Percentiles rank a stretch among this genome's conserved stretches.
These are phyloP conservation scores for Eupeodes luniger DNA, from an alignment of 2,888 invertebrate species.

Conservation along the genomic window DNA sequence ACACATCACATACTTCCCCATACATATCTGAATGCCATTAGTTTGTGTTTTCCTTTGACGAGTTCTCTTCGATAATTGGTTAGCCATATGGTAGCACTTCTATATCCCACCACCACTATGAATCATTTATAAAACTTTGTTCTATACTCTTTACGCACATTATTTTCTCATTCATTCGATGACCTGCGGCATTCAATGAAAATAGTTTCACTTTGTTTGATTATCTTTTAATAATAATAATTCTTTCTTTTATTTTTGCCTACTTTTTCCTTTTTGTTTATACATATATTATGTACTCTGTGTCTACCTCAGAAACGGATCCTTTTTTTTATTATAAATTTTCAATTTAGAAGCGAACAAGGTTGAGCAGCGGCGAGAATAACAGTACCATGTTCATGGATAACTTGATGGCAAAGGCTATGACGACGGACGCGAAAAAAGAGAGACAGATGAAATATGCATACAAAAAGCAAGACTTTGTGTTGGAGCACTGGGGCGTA, in stretches of 20 bases:
- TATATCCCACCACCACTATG: neutral
- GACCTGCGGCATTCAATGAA: slow-evolving; percentile 59
- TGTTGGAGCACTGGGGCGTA: slow-evolving; percentile 21
- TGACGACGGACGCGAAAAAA: neutral
- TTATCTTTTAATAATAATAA: slow-evolving; percentile 32
- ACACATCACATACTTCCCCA: neutral
- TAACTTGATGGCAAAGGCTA: neutral
- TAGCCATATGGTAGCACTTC: neutral
- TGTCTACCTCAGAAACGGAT: slow-evolving; percentile 15
- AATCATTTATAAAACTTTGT: slow-evolving; percentile 2
- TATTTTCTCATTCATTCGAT: slow-evolving; percentile 15
- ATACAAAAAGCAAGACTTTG: slow-evolving; percentile 4
- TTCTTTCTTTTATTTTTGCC: neutral
- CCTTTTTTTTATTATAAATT: slow-evolving; percentile 6
- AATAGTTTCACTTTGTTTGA: slow-evolving; percentile 46
- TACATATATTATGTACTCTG: neutral
- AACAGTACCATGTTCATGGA: neutral
- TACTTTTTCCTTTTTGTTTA: too few relatives aligned
- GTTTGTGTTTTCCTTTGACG: slow-evolving; percentile 4
- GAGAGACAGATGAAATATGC: neutral
- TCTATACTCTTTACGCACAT: neutral
- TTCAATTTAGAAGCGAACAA: slow-evolving; percentile 23
- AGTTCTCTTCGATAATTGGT: neutral
- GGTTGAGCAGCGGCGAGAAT: neutral
- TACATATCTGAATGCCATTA: neutral